These are phyloP conservation scores for Gymnosoma rotundatum DNA, from an alignment of 2,888 invertebrate species.

Conservation along the genomic window DNA sequence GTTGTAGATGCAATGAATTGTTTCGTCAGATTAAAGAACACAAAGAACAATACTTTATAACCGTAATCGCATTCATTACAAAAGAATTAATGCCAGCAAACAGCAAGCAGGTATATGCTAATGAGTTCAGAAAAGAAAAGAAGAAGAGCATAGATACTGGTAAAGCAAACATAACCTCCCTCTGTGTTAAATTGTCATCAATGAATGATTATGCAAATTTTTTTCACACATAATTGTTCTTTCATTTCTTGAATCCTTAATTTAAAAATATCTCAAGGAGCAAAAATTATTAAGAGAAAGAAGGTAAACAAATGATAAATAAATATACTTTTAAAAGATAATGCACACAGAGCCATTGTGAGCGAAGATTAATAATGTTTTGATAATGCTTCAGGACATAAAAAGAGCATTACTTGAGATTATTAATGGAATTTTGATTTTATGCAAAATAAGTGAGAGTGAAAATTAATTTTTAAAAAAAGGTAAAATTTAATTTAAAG, in stretches of 20 bases:
- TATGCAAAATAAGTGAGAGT: conserved; percentile 1
- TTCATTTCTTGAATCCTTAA: conserved; percentile 18
- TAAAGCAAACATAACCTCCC: conserved; percentile 38
- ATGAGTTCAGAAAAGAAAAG: conserved; percentile 11
- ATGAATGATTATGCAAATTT: conserved; percentile 44
- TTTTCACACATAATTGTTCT: not conserved
- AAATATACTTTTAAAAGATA: conserved; percentile 45
- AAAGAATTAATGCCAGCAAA: not conserved
- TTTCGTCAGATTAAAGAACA: conserved; percentile 5
- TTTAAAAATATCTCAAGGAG: conserved; percentile 14
- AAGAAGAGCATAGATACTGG: conserved; percentile 23
- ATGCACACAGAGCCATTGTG: conserved; percentile 1
- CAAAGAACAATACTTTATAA: not conserved
- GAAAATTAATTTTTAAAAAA: not conserved
- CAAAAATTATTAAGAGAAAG: not conserved
- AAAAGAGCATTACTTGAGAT: conserved; percentile 21
- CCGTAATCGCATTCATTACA: not conserved
- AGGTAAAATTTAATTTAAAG: no score
- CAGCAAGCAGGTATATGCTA: conserved; percentile 8
- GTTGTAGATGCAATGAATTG: conserved; percentile 19
- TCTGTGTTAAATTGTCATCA: conserved; percentile 39
- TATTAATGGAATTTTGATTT: not conserved
- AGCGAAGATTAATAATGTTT: conserved; percentile 44
- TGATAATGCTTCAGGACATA: conserved; percentile 1
- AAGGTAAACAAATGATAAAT: conserved; percentile 42